Percentiles rank a stretch among this genome's conserved stretches.
Evolutionary conservation across 2,888 invertebrate species (phyloP).

Genomic region (Eutolmus rufibarbis): DNA sequence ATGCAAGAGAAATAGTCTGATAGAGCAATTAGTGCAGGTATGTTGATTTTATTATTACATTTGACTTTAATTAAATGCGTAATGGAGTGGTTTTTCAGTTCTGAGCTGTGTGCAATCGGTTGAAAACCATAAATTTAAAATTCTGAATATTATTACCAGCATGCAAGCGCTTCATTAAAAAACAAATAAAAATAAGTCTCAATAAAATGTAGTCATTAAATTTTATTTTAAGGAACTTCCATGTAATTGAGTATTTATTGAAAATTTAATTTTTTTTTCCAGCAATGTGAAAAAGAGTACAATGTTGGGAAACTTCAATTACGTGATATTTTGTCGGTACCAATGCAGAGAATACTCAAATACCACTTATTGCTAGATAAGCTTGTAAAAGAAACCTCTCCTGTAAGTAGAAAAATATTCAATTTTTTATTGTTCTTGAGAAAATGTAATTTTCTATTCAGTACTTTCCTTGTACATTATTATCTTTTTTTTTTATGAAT

Average conservation of each 20-base stretch:
- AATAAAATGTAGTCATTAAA: neutral
- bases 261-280: slow-evolving; percentile 53
- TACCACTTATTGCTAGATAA: slow-evolving; percentile 94
- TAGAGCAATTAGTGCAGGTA: slow-evolving; percentile 61
- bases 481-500: neutral
- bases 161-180: neutral
- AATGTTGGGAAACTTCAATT: slow-evolving; percentile 95
- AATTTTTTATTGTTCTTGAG: neutral
- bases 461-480: too few relatives aligned
- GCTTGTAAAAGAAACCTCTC: slow-evolving; percentile 84
- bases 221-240: neutral
- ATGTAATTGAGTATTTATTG: neutral
- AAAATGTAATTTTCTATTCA: neutral
- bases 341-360: slow-evolving; percentile 97
- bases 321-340: slow-evolving; percentile 94
- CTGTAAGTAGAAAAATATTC: slow-evolving; percentile 65
- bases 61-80: neutral
- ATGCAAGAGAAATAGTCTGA: slow-evolving; percentile 60
- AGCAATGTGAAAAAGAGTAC: slow-evolving; percentile 92
- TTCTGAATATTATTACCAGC: neutral
- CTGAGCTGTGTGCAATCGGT: neutral
- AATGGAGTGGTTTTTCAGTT: neutral
- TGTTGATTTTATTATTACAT: neutral
- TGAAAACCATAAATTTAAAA: neutral
- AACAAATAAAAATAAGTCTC: neutral